These are phyloP conservation scores for Illadopsis cleaveri DNA, from an alignment of 2,113 vertebrate species.

Conservation along the genomic window DNA sequence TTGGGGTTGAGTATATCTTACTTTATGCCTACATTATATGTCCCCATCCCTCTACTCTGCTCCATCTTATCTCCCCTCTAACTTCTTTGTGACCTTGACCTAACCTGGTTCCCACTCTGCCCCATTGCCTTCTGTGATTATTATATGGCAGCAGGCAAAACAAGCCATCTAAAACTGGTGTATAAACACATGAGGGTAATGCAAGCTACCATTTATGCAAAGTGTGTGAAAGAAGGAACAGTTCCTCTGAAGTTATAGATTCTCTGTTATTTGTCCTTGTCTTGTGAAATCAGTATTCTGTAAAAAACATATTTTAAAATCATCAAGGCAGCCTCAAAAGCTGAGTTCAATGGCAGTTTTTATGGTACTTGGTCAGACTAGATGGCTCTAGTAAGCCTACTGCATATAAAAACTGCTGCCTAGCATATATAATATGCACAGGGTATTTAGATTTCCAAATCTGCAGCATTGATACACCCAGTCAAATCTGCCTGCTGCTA, in stretches of 20 bases:
- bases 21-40: background rate
- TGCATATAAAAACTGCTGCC: background rate
- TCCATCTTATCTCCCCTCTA: background rate
- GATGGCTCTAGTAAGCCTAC: background rate
- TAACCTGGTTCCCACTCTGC: background rate
- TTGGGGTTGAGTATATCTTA: background rate
- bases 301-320: background rate
- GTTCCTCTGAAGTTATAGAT: background rate
- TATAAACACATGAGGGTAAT: background rate
- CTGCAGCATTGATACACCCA: background rate
- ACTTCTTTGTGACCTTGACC: background rate
- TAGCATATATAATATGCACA: background rate
- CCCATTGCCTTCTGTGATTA: rapidly evolving
- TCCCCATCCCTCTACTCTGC: background rate
- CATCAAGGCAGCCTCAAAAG: background rate
- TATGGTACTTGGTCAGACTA: background rate
- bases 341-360: background rate
- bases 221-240: background rate
- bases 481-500: background rate
- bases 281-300: background rate
- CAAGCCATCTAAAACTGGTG: background rate
- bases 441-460: background rate
- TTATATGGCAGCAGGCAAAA: background rate
- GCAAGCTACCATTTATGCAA: background rate
- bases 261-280: background rate